Evolutionary conservation across 2,888 invertebrate species (phyloP).

Genomic region (Diadromus collaris): DNA sequence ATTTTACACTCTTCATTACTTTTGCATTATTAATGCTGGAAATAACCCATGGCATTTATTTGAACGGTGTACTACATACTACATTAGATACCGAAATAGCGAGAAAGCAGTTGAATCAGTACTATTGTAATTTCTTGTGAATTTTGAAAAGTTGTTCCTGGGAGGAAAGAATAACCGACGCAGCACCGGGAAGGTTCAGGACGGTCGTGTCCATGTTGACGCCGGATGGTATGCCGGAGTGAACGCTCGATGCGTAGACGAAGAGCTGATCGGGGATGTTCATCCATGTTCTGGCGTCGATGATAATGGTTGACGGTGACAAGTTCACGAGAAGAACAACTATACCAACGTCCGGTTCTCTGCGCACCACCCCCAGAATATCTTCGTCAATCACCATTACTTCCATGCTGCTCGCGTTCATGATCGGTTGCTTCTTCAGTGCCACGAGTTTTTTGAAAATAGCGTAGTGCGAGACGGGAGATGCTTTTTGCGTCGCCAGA

Average conservation of each 20-base stretch:
- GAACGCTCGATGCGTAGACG: slow-evolving; percentile 60
- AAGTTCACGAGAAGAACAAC: slow-evolving; percentile 68
- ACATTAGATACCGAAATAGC: neutral
- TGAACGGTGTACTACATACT: neutral
- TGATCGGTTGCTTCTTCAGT: slow-evolving; percentile 80
- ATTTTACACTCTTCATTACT: neutral
- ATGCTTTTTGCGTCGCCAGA: slow-evolving; percentile 81
- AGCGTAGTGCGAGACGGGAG: slow-evolving; percentile 82
- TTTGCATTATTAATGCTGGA: neutral
- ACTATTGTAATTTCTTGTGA: neutral
- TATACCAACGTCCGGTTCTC: slow-evolving; percentile 36
- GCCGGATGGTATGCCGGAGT: slow-evolving; percentile 57
- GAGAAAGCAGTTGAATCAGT: neutral
- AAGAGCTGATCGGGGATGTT: slow-evolving; percentile 54
- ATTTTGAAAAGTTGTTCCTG: slow-evolving; percentile 18
- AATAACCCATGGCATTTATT: neutral
- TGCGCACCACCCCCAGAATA: slow-evolving; percentile 69
- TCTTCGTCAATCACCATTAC: slow-evolving; percentile 66
- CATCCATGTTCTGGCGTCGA: slow-evolving; percentile 60
- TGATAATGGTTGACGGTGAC: slow-evolving; percentile 44
- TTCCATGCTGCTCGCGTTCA: slow-evolving; percentile 79
- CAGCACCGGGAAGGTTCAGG: slow-evolving; percentile 66
- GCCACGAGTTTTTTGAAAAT: slow-evolving; percentile 82
- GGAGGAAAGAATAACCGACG: slow-evolving; percentile 66
- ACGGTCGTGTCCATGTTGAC: slow-evolving; percentile 44